Percentiles rank a stretch among this genome's conserved stretches.
Conservation (phyloP, 2,888 invertebrate genomes). For the Scaptomyza cyrtandrae region DNA sequence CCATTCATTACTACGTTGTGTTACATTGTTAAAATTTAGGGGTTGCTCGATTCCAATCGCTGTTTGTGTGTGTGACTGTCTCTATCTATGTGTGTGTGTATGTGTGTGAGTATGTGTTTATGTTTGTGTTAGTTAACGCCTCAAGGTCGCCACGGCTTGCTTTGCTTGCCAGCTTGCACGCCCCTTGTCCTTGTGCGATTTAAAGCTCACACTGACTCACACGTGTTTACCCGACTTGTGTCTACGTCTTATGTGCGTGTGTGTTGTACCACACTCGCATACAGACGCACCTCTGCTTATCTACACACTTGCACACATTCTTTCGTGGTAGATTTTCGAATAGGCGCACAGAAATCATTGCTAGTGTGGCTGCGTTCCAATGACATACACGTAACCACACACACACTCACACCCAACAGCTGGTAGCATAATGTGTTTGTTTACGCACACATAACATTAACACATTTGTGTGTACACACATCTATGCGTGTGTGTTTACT, state of each 20-base stretch:
- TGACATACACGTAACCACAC: conserved; percentile 2
- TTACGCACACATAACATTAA: conserved; percentile 37
- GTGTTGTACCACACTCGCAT: conserved; percentile 35
- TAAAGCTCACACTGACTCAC: conserved; percentile 4
- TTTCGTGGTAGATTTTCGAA: conserved; percentile 79
- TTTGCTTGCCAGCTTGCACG: conserved; percentile 7
- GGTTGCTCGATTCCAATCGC: conserved; percentile 34
- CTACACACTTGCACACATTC: conserved; percentile 80
- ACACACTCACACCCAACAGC: conserved; percentile 17
- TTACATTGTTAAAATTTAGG: conserved; percentile 69
- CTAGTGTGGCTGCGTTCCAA: conserved; percentile 15
- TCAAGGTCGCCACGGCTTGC: conserved; percentile 58
- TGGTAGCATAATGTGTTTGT: conserved; percentile 23
- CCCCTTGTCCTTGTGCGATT: conserved; percentile 36
- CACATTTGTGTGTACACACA: conserved; percentile 1
- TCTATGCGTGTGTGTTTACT: not conserved
- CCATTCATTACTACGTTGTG: conserved; percentile 76
- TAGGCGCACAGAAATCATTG: conserved; percentile 69
- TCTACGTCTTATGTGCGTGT: conserved; percentile 16
- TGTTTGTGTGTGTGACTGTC: not conserved
- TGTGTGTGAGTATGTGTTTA: conserved; percentile 2
- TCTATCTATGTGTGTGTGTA: conserved; percentile 7
- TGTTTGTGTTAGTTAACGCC: conserved; percentile 29
- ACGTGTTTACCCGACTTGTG: conserved; percentile 23
- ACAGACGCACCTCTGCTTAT: conserved; percentile 46